Evolutionary conservation across 2,113 vertebrate genomes (phyloP).

Genomic region (Cinclus cinclus): DNA sequence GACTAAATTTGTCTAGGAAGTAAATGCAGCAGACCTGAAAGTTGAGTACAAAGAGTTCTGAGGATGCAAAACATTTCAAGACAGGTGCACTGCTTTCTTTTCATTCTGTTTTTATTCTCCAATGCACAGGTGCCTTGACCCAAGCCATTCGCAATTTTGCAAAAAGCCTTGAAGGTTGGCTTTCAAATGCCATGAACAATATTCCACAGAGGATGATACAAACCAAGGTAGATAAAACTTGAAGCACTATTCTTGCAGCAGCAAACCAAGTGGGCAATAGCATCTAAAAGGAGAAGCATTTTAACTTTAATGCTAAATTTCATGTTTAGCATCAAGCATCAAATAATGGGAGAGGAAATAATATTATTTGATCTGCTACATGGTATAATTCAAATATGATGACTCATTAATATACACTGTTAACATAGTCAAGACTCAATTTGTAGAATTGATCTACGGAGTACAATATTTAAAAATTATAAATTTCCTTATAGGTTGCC

Average conservation of each 20-base stretch:
- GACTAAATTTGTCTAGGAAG: not conserved
- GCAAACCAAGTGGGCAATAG: not conserved
- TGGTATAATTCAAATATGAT: not conserved
- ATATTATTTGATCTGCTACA: slow-evolving; percentile 10
- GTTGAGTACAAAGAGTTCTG: not conserved
- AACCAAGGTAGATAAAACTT: slow-evolving; percentile 85
- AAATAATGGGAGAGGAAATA: not conserved
- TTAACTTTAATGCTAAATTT: not conserved
- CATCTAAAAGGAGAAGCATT: not conserved
- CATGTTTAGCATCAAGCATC: not conserved
- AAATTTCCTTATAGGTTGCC: slow-evolving; percentile 80
- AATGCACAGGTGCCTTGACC: slow-evolving; percentile 92
- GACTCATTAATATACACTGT: not conserved
- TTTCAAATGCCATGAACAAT: slow-evolving; percentile 96
- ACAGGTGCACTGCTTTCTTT: slow-evolving; percentile 19
- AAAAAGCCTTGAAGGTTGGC: slow-evolving; percentile 99
- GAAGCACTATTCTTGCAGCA: not conserved
- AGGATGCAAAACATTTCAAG: not conserved
- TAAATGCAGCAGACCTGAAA: not conserved
- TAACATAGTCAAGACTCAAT: not conserved
- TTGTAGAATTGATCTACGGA: not conserved
- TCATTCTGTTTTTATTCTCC: slow-evolving; percentile 68
- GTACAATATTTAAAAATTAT: not conserved
- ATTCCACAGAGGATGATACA: slow-evolving; percentile 98
- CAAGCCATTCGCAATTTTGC: slow-evolving; percentile 99